phyloP scores from a whole-genome alignment of 2,113 vertebrate genomes.

The Misgurnus mizolepis region DNA sequence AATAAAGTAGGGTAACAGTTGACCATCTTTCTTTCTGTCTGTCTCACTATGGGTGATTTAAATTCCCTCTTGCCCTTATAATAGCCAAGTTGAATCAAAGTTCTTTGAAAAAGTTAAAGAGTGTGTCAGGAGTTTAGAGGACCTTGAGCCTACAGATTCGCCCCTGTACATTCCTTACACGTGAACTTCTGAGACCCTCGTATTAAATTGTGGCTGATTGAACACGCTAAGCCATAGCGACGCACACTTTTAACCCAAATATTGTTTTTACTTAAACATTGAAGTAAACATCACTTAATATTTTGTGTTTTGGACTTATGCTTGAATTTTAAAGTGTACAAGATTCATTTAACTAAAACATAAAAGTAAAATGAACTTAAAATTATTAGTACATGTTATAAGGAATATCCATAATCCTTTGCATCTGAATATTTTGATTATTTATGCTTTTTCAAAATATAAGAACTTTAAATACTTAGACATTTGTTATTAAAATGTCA shows the following conservation, averaged over 20 bases:
- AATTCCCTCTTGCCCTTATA: constrained; percentile 62
- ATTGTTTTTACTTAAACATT: too few species aligned
- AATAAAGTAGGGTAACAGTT: constrained; percentile 8
- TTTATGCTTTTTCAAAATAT: too few species aligned
- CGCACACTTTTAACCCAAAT: not conserved
- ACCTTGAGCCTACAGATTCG: constrained; percentile 19
- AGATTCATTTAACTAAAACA: too few species aligned
- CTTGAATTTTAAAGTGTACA: too few species aligned
- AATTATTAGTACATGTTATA: too few species aligned
- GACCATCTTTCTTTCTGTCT: constrained; percentile 11
- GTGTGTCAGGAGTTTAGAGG: constrained; percentile 38
- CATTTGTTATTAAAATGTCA: too few species aligned
- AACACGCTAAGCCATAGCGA: constrained; percentile 6
- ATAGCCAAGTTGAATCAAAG: constrained; percentile 66
- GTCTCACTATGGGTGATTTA: constrained; percentile 61
- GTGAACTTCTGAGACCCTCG: constrained; percentile 18
- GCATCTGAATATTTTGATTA: too few species aligned
- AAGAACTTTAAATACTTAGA: too few species aligned
- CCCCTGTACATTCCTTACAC: constrained; percentile 33
- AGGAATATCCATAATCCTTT: too few species aligned
- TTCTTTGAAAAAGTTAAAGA: constrained; percentile 61
- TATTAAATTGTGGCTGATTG: constrained; percentile 39
- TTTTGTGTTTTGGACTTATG: too few species aligned
- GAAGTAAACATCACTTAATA: too few species aligned
- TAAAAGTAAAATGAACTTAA: too few species aligned